Evolutionary conservation across 2,797 vertebrate genomes (phyloP), one percentile per base, ranked within the genome.

Genomic region (Scolopax rusticola): DNA sequence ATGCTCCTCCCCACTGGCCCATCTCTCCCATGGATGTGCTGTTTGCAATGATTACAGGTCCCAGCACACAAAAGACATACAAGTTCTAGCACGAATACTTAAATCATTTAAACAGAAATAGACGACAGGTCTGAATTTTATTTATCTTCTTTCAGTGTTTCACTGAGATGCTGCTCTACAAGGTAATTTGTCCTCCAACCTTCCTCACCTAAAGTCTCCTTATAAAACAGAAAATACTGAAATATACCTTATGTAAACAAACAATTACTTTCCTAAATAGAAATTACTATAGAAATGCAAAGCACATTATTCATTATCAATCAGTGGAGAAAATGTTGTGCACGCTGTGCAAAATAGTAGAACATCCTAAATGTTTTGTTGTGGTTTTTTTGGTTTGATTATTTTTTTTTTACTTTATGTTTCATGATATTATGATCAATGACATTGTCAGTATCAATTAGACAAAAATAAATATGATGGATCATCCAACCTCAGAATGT

Each of bases 31-130:
- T 79, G 89, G 84, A 93, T 1, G 5, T 64, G 69, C 89, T 78
- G 63, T 64, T 91, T 84, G 80, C 79, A 84, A 56, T 18, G 79
- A 93, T 84, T 96, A 70, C 84, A 91, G 91, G 89, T 91, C 59
- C 74, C 79, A 88, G 91, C 89, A 94, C 67, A 91, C 65, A 67
- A 90, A 71, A 95, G 68, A 63, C n/a, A 5, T 28, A 12, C 90
- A 93, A 85, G 91, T 96, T 84, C 59, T 36, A 91, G 79, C 96
- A 86, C 1, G 93, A 96, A 86, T 48, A 76, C 20, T 60, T 63
- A 30, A 83, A 90, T 68, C 40, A 63, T 65, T 86, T 84, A 78
- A 95, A 89, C 43, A 91, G 78, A 82, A 96, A 86, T 5, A 88
- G 67, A 73, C 89, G 90, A 92, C 68, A 78, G 59, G 77, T 93